Base-by-base conservation (phyloP, 2,888 invertebrate species). In the Tupiocoris notatus region DNA sequence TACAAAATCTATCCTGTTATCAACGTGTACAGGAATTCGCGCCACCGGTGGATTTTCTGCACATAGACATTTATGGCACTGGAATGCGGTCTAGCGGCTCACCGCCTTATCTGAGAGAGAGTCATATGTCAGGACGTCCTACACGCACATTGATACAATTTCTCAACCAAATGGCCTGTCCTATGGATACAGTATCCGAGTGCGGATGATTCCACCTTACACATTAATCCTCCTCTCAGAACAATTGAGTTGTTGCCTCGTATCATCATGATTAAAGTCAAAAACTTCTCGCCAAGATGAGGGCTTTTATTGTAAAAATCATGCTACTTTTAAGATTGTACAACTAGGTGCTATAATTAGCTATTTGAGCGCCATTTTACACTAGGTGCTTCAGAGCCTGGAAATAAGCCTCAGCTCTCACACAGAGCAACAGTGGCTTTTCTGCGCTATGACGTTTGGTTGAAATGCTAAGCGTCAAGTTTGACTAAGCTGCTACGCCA, bases 61-160 rank as follows among this genome's bases (percentile, higher is more conserved):
- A 92, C 84, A 82, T 92, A 79, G 92, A 92, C 83, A 92, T 91
- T 78, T 91, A 92, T 71, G 88, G 91, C 59, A 90, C 91, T 1
- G 90, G 90, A 89, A 86, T 86, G 25, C 86, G 87, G 71, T 86
- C 84, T 79, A 85, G 84, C 70, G 86, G 86, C 79, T 86, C 86
- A 21, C 86, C 88, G 77, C 85, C 87, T 0, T 91, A 91, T 82
- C 82, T 91, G 22, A 82, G 85, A 21, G 85, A 87, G 81, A 91
- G 91, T 63, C 86, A 86, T 80, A 88, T 89, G 88, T 85, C 88
- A 56, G 90, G 90, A 16, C 84, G 89, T 67, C 90, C 90, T n/a
- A 88, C 88, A 0, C 85, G 90, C 80, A 89, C 89, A 0, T 81
- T 90, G 54, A 86, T 89, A 67, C 86, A 89, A 80, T 88, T 89